Base-by-base conservation (phyloP, 1,140 invertebrate species). In the Euura lappo region DNA sequence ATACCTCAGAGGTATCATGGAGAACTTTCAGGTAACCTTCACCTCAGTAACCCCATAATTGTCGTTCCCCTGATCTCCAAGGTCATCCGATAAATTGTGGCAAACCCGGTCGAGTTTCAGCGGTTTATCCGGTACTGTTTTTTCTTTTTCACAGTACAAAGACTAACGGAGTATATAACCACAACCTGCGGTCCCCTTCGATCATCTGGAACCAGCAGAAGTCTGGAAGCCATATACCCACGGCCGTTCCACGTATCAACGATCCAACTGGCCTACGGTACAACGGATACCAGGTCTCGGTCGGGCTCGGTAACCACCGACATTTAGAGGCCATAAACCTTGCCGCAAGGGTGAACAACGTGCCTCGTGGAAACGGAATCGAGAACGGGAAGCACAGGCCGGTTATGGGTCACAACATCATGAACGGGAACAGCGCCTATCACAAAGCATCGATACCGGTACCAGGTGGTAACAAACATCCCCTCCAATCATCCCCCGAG, bases 11-110 rank as follows among this genome's bases (percentile, higher is more conserved):
- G 81, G 82, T 83, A 86, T 87, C 79, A 87, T 87, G 85, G 84
- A 79, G 84, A 87, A 87, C 78, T 87, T 87, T 84, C 84, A 87
- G 86, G 85, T 86, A 85, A 81, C 77, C 72, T 71, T 65, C 8
- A 3, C 6, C 5, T 11, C 45, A 6, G 45, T 60, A 67, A 60
- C 28, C 43, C 45, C 44, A 51, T 60, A 65, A 42, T 7, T 8
- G 66, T 44, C 66, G 13, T 10, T 64, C 60, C 8, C 28, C 28
- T 28, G 28, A 28, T 28, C 1, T 28, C 28, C 28, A 28, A 28
- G 28, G 28, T 28, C 28, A 28, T 28, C 28, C 28, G 28, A 28
- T 28, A 28, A 28, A 28, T 28, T 28, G 28, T 28, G 28, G 28
- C 28, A 28, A 28, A 28, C 28, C 28, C 1, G 28, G 1, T 28